Conservation (phyloP, 2,797 vertebrate genomes). For the Channa striata region DNA sequence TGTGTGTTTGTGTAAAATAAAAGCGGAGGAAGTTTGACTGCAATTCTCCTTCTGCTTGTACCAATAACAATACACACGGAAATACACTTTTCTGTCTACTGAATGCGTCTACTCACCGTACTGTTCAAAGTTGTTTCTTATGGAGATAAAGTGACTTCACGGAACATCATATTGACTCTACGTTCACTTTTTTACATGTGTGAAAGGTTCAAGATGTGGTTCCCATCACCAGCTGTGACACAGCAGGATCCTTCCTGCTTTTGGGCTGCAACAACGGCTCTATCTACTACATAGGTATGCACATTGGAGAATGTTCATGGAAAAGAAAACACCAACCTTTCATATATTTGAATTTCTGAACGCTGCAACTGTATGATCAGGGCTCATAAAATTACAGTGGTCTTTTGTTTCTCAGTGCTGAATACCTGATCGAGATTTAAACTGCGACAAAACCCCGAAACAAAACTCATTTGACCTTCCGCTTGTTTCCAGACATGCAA, state of each 20-base stretch:
- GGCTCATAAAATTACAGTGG: no score
- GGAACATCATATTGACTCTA: background rate
- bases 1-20: background rate
- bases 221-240: constrained; percentile 97
- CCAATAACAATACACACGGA: no score
- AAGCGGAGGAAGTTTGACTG: background rate
- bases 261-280: constrained; percentile 98
- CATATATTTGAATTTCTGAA: no score
- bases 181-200: constrained; percentile 13
- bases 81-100: no score
- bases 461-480: background rate
- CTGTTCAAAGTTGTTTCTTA: no score
- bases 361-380: no score
- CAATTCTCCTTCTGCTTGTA: no score
- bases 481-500: constrained; percentile 91
- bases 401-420: no score
- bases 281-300: constrained; percentile 97
- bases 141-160: no score
- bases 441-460: background rate
- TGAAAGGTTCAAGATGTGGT: constrained; percentile 97
- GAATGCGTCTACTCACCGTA: no score
- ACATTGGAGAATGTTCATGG: no score
- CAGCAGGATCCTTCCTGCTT: constrained; percentile 95
- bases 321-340: no score
- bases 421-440: background rate